phyloP scores from a whole-genome alignment of 2,113 vertebrate genomes.

The Neomonachus schauinslandi region DNA sequence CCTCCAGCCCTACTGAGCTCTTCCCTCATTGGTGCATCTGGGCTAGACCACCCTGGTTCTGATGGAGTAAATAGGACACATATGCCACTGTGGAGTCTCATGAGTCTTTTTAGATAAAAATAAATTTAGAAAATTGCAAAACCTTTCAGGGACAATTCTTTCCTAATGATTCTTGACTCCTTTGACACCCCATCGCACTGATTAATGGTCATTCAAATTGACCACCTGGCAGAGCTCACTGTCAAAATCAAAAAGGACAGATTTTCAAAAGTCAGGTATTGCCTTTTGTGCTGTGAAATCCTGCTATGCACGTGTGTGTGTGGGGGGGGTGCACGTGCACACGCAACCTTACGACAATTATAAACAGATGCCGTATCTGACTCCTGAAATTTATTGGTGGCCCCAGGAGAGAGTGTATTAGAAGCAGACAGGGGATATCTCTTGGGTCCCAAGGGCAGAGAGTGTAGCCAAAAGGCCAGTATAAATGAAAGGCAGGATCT shows the following conservation, averaged over 20 bases:
- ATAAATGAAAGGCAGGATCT: not conserved
- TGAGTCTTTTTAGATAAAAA: constrained; percentile 70
- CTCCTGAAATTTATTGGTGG: not conserved
- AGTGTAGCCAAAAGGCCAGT: not conserved
- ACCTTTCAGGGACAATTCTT: constrained; percentile 42
- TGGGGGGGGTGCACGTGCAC: accelerated
- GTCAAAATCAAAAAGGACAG: constrained; percentile 55
- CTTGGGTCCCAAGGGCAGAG: not conserved
- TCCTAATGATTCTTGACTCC: constrained; percentile 52
- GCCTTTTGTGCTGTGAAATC: not conserved
- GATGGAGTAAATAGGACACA: constrained; percentile 53
- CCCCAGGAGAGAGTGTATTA: not conserved
- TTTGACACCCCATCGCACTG: constrained; percentile 45
- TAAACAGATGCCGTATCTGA: not conserved
- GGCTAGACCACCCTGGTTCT: constrained; percentile 22
- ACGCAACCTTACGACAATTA: not conserved
- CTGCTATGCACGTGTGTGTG: not conserved
- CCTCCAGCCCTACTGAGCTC: not conserved
- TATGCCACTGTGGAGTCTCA: constrained; percentile 38
- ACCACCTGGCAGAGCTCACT: constrained; percentile 64
- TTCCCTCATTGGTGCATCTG: not conserved
- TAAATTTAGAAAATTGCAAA: constrained; percentile 64
- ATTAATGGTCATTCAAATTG: constrained; percentile 67
- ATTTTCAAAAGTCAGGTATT: constrained; percentile 34
- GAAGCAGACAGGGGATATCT: not conserved